A percentile compares a stretch with the other conserved stretches of the same genome.
These are phyloP conservation scores for Meloe dianella DNA, from an alignment of 2,888 invertebrate genomes.

Conservation along the genomic window DNA sequence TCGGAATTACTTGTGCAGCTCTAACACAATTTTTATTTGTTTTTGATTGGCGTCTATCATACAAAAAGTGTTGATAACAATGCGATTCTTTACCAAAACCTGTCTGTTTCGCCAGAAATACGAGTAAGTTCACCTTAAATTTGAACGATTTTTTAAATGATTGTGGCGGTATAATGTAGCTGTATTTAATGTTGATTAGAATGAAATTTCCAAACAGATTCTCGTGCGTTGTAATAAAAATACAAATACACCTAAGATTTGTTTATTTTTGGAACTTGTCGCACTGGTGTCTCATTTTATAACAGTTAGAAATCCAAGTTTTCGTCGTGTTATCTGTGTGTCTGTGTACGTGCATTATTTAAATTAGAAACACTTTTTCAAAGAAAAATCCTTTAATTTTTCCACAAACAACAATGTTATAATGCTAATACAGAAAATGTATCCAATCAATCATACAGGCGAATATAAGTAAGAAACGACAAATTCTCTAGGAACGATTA, in stretches of 20 bases:
- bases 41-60: background rate
- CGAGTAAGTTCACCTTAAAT: constrained; percentile 13
- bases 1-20: background rate
- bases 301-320: constrained; percentile 26
- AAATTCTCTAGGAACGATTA: too few species aligned
- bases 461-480: constrained; percentile 6
- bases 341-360: too few species aligned
- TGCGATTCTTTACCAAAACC: constrained; percentile 15
- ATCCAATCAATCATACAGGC: background rate
- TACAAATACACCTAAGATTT: constrained; percentile 39
- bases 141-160: too few species aligned
- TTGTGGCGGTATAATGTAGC: background rate
- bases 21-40: background rate
- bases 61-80: background rate
- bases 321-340: constrained; percentile 17
- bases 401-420: background rate
- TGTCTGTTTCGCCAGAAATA: constrained; percentile 16
- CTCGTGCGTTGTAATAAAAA: constrained; percentile 33
- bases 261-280: constrained; percentile 39
- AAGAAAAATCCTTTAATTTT: too few species aligned
- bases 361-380: too few species aligned
- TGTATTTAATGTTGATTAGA: background rate
- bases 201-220: constrained; percentile 14
- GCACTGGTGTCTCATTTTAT: constrained; percentile 23
- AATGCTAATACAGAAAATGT: background rate